Evolutionary conservation across 2,888 invertebrate species (phyloP).

Genomic region (Heteropelma amictum): DNA sequence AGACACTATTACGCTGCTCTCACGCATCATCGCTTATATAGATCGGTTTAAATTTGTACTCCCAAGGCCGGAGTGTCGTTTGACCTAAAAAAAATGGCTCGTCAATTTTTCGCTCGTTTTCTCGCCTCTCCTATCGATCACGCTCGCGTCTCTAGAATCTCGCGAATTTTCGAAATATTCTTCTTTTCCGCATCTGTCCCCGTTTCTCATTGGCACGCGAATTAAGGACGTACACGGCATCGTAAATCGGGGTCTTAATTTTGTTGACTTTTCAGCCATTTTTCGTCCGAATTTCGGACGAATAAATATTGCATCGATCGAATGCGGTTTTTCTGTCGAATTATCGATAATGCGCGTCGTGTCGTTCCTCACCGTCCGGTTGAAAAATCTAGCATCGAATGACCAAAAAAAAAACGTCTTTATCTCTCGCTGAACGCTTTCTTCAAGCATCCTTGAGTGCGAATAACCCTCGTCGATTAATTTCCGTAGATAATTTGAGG

Average conservation of each 20-base stretch:
- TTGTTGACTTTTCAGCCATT: background rate
- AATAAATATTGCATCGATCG: too few relatives aligned
- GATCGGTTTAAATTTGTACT: constrained; percentile 56
- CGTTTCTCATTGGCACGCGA: background rate
- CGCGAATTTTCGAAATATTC: constrained; percentile 2
- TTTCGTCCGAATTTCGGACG: background rate
- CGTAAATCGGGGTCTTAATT: too few relatives aligned
- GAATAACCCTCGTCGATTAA: too few relatives aligned
- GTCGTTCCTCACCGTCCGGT: too few relatives aligned
- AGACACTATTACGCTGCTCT: constrained; percentile 13
- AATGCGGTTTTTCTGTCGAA: too few relatives aligned
- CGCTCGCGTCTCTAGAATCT: background rate
- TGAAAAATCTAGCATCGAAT: too few relatives aligned
- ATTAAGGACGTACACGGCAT: too few relatives aligned
- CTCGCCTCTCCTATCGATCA: background rate
- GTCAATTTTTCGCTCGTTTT: constrained; percentile 39
- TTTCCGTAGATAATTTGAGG: too few relatives aligned
- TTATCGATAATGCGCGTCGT: too few relatives aligned
- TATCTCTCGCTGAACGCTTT: too few relatives aligned
- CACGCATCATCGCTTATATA: constrained; percentile 49
- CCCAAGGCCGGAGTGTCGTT: constrained; percentile 43
- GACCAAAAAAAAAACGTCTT: too few relatives aligned
- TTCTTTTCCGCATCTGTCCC: background rate
- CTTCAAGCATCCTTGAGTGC: too few relatives aligned
- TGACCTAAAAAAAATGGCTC: constrained; percentile 33